Base-by-base conservation (phyloP, 2,113 vertebrate species). In the Cnemophilus loriae region DNA sequence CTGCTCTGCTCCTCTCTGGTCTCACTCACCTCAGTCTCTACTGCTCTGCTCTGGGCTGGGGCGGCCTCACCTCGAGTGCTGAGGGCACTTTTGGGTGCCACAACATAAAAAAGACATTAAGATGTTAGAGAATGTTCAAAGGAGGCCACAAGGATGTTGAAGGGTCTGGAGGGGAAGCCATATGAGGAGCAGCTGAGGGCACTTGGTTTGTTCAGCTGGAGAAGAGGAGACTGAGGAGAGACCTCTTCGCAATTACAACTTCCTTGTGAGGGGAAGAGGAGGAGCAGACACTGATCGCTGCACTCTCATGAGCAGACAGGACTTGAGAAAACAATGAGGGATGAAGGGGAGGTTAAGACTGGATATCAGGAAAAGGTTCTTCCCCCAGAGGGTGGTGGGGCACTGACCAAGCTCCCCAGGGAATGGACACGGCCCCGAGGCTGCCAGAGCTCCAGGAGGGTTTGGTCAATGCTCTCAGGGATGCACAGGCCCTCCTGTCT, bases 401-500 rank as follows among this genome's bases (percentile, higher is more conserved):
- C 57, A 23, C 27, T 81, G 52, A 6, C 12, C 35, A 37, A 52
- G 68, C 33, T 89, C 27, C 33, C 32, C 53, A 75, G 53, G 60
- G 28, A 56, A 57, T 46, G 68, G 50, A 1, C 37, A 50, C 7
- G 0, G 6, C 3, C 24, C 37, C 1, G 0, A 32, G 30, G 16
- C 32, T 86, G 21, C 17, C 73, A 61, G 39, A 87, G 55, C 19
- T 53, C 46, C 18, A 61, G 24, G 47, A 61, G 16, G 0, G 1
- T 17, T 79, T n/a, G 41, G 64, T 2, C 30, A 70, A 0, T 0
- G 1, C 74, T 41, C 1, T 2, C n/a, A 47, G n/a, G n/a, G n/a
- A n/a, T n/a, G n/a, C n/a, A n/a, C n/a, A n/a, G n/a, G n/a, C n/a
- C n/a, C n/a, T n/a, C n/a, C n/a, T n/a, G 49, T 22, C 7, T 70